Conservation (phyloP, 2,113 vertebrate genomes). For the Ochotona princeps region DNA sequence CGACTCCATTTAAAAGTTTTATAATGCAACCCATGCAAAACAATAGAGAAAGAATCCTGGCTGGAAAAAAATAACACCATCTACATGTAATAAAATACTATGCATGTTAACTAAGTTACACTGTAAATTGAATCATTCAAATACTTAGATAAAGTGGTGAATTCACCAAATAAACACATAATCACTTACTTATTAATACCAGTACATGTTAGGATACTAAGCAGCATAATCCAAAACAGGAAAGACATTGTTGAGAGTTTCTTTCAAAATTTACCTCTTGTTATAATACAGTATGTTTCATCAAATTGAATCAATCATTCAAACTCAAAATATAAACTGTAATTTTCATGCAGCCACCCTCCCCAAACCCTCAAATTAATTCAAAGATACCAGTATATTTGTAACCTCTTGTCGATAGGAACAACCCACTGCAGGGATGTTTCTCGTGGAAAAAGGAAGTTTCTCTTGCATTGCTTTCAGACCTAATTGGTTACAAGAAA, state of each 20-base stretch:
- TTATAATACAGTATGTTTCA: conserved; percentile 38
- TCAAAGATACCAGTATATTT: conserved; percentile 43
- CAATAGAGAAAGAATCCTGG: conserved; percentile 2
- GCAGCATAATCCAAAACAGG: conserved; percentile 44
- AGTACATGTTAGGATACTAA: conserved; percentile 35
- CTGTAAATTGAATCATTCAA: conserved; percentile 45
- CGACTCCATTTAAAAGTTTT: conserved; percentile 18
- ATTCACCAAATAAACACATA: conserved; percentile 36
- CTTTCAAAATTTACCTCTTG: conserved; percentile 20
- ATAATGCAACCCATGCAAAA: conserved; percentile 37
- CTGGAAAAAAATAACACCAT: not conserved
- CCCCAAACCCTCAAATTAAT: not conserved
- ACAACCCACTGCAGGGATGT: conserved; percentile 81
- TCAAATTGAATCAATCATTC: conserved; percentile 2
- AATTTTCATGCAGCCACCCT: not conserved
- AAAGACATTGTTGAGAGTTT: not conserved
- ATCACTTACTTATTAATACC: conserved; percentile 35
- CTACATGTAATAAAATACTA: conserved; percentile 43
- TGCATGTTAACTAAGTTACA: not conserved
- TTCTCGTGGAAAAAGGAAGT: conserved; percentile 82
- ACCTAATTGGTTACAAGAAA: conserved; percentile 75
- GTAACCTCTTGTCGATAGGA: conserved; percentile 82
- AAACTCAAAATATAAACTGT: conserved; percentile 36
- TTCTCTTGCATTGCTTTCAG: conserved; percentile 81
- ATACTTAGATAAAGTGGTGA: conserved; percentile 38